Conservation (phyloP, 2,797 vertebrate species). For the Carduelis carduelis region DNA sequence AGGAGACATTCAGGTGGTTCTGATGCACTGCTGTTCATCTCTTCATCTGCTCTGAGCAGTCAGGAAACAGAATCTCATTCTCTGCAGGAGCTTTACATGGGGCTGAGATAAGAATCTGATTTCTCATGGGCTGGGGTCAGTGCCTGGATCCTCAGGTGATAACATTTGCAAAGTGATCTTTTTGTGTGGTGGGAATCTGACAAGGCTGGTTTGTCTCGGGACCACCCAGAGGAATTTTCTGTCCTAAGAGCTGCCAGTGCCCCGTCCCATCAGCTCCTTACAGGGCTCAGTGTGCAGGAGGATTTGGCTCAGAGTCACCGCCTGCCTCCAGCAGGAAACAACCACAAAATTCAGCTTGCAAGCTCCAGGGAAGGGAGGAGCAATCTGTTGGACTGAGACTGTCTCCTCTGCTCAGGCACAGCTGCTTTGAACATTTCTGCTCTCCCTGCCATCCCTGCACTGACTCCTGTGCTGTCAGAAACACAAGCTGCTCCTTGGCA, state of each 20-base stretch:
- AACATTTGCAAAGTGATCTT: background rate
- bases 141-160: background rate
- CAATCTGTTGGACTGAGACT: background rate
- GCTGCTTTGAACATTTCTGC: accelerated
- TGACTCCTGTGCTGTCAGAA: background rate
- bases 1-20: background rate
- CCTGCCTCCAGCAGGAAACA: background rate
- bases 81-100: background rate
- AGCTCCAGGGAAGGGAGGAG: background rate
- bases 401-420: background rate
- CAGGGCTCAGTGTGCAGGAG: background rate
- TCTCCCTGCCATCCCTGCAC: background rate
- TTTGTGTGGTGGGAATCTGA: background rate
- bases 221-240: background rate
- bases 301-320: background rate
- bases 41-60: background rate
- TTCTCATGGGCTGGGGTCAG: background rate
- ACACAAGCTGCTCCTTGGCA: background rate
- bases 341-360: background rate
- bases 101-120: background rate
- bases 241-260: background rate
- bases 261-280: accelerated
- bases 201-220: background rate
- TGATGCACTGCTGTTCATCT: background rate
- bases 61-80: background rate